Evolutionary conservation across 2,888 invertebrate species (phyloP), one percentile per base, ranked within the genome.

Genomic region (Dryocosmus kuriphilus): DNA sequence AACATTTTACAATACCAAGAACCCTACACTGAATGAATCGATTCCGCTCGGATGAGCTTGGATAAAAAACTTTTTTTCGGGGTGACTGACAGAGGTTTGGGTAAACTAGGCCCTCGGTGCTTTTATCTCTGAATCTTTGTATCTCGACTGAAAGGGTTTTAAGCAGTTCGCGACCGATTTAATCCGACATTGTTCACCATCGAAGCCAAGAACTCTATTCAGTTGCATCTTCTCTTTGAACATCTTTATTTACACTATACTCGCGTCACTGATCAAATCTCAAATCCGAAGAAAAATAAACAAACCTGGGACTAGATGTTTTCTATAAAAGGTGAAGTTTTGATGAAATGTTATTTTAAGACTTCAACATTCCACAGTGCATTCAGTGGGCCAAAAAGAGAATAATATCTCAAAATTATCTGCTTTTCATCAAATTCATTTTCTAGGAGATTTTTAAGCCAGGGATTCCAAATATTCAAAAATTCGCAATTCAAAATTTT

Each of bases 101-200:
- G 57, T 24, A 57, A 51, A 71, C 46, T 51, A 32, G 14, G 4
- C 71, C 71, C 46, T 30, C 46, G n/a, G 46, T 30, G n/a, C 51
- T 71, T 51, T 71, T 46, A 51, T 19, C n/a, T 71, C n/a, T n/a
- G 30, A 71, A 51, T 51, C 30, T 32, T 71, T 71, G 51, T 71
- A 41, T 24, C 46, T 71, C 71, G 30, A 46, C n/a, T 71, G 30
- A 71, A 71, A 71, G 71, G 71, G 71, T 71, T 71, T 71, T 46
- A 46, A 51, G 46, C 51, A 51, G 46, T 51, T 46, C 46, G 51
- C 71, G 46, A 71, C 71, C 71, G 30, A 71, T 71, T 71, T 30
- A 51, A 71, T 71, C 51, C 71, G 46, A 27, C 67, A 51, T 71
- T 71, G 51, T 27, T 51, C n/a, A 19, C 24, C 14, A 11, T 6